Evolutionary conservation across 1,140 invertebrate species (phyloP).

Genomic region (Sitophilus oryzae): DNA sequence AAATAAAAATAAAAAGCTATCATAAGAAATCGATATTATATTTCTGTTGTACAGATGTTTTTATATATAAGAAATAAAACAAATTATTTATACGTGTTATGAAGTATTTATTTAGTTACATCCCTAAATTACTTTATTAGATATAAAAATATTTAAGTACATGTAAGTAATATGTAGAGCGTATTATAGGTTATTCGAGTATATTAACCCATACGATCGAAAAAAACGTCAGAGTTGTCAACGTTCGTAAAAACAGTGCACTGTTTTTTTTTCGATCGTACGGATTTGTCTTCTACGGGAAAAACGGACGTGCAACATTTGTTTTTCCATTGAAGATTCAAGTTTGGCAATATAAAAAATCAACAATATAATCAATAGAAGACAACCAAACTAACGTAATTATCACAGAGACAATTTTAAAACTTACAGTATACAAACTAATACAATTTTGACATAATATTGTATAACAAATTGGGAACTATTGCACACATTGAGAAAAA

Average conservation of each 20-base stretch:
- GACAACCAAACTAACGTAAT: constrained; percentile 20
- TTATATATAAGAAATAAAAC: constrained; percentile 8
- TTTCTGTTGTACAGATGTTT: background rate
- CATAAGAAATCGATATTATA: background rate
- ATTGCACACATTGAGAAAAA: no score
- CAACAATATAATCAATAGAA: background rate
- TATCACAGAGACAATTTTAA: constrained; percentile 23
- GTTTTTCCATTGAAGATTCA: background rate
- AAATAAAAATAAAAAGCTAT: background rate
- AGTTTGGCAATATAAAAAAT: background rate
- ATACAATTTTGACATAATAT: constrained; percentile 15
- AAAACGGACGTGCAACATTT: no score
- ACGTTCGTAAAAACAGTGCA: no score
- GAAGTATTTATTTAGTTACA: constrained; percentile 6
- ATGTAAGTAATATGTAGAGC: constrained; percentile 10
- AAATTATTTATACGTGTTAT: constrained; percentile 7
- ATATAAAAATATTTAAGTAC: constrained; percentile 25
- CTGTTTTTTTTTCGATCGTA: no score
- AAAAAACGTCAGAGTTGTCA: no score
- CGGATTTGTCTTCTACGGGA: no score
- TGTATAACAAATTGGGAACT: background rate
- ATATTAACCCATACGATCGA: no score
- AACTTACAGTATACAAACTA: constrained; percentile 5
- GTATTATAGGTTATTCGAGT: background rate
- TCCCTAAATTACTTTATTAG: background rate